Percentiles rank a stretch among this genome's conserved stretches.
Conservation (phyloP, 2,113 vertebrate species). For the Monopterus albus region DNA sequence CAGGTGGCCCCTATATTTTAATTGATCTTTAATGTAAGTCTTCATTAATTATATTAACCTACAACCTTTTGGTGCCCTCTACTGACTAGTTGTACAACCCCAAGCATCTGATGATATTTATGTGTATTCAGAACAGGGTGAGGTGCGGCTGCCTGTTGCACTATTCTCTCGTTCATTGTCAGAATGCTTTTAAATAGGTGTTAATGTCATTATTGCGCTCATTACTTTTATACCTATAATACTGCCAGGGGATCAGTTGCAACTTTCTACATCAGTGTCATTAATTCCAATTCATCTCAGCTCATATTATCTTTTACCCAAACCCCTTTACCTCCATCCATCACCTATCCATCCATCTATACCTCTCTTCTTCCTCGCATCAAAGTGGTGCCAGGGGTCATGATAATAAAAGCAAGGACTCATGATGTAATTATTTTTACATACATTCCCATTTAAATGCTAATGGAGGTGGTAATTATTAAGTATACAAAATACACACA, state of each 20-base stretch:
- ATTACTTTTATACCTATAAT: conserved; percentile 31
- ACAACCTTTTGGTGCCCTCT: no score
- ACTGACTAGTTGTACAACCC: no score
- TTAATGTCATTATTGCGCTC: conserved; percentile 1
- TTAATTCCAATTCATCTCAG: conserved; percentile 44
- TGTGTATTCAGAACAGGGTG: no score
- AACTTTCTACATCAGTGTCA: conserved; percentile 18
- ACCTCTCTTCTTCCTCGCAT: conserved; percentile 28
- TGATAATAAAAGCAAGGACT: conserved; percentile 53
- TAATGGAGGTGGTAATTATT: conserved; percentile 64
- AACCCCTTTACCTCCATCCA: conserved; percentile 40
- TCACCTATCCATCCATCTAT: conserved; percentile 40
- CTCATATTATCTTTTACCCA: conserved; percentile 32
- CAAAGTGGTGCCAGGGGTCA: conserved; percentile 56
- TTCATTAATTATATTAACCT: no score
- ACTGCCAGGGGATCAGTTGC: conserved; percentile 1
- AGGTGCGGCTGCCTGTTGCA: neutral
- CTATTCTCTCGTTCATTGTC: neutral
- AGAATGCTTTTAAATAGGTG: neutral
- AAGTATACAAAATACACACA: conserved; percentile 50
- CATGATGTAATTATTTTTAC: conserved; percentile 67
- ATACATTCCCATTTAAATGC: conserved; percentile 70
- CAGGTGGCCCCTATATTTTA: no score
- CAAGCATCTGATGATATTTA: no score
- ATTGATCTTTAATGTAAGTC: no score